Base-by-base conservation (phyloP, 2,888 invertebrate species). In the Harmothoe impar region DNA sequence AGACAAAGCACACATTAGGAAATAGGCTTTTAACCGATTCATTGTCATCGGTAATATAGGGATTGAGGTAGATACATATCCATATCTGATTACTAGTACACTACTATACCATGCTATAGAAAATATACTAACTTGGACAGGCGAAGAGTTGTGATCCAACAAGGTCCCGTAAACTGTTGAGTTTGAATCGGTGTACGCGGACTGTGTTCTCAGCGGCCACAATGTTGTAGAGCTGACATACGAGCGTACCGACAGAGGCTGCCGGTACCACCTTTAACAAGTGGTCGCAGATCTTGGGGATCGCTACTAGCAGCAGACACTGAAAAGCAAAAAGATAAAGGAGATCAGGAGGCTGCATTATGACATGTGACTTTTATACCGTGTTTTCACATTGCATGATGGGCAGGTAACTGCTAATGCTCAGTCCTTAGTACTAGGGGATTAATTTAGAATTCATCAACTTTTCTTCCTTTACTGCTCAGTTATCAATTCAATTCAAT, bases 261-360 rank as follows among this genome's bases (percentile, higher is more conserved):
- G 97, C 97, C 25, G 95, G 94, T 89, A 96, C 92, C 20, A 96
- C 96, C 91, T 95, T 94, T 52, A 96, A 97, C 0, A 99, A 97
- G 94, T 98, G 98, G 92, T 97, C 97, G 94, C 98, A 97, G 0
- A 98, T 98, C 52, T 97, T 97, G 51, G 98, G 97, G 94, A 98
- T 97, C 12, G 98, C 98, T 91, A 97, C 97, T 93, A 99, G 96
- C 62, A 99, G 95, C 0, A 98, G 98, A 93, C 98, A 97, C 97
- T 98, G 96, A 0, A 95, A 43, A 94, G 29, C 3, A 51, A 3
- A 52, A 7, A 86, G 68, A 25, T 68, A 68, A 68, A 1, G 12
- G 43, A 43, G 43, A 43, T 43, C 10, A 43, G 43, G 43, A 43
- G 5, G 43, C 10, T 43, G 43, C 43, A 43, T 89, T 43, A 56